Percentiles rank a stretch among this genome's conserved stretches.
Evolutionary conservation across 2,888 invertebrate genomes (phyloP).

Genomic region (Crioceris asparagi): DNA sequence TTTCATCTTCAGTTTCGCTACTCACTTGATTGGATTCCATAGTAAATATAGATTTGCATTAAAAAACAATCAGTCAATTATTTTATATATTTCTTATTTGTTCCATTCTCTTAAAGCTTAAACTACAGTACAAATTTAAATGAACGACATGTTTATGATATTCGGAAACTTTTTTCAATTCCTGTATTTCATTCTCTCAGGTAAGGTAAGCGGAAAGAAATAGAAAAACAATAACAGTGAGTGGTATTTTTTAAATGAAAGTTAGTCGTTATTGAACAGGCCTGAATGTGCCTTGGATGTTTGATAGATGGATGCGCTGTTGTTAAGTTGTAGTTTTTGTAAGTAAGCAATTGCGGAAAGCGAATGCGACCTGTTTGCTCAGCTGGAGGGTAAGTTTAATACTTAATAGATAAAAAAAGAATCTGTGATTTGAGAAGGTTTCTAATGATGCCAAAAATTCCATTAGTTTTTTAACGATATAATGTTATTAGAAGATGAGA

Average conservation of each 20-base stretch:
- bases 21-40: too few species aligned
- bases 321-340: too few species aligned
- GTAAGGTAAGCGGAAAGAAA: slow-evolving; percentile 1
- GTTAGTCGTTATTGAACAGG: slow-evolving; percentile 1
- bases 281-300: slow-evolving; percentile 6
- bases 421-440: slow-evolving; percentile 42
- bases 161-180: not conserved
- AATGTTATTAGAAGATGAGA: slow-evolving; percentile 16
- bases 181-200: slow-evolving; percentile 4
- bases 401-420: slow-evolving; percentile 21
- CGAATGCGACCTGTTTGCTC: not conserved
- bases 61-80: too few species aligned
- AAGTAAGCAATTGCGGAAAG: not conserved
- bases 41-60: too few species aligned
- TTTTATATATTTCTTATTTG: too few species aligned
- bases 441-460: slow-evolving; percentile 33
- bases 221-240: too few species aligned
- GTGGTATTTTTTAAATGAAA: slow-evolving; percentile 6
- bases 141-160: too few species aligned
- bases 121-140: too few species aligned
- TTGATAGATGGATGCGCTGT: not conserved
- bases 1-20: too few species aligned
- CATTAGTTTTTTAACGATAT: slow-evolving; percentile 21
- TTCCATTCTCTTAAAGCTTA: too few species aligned
- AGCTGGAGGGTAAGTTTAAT: slow-evolving; percentile 1